Percentiles rank a stretch among this genome's conserved stretches.
These are phyloP conservation scores for Malacosoma neustria DNA, from an alignment of 2,888 invertebrate species.

Conservation along the genomic window DNA sequence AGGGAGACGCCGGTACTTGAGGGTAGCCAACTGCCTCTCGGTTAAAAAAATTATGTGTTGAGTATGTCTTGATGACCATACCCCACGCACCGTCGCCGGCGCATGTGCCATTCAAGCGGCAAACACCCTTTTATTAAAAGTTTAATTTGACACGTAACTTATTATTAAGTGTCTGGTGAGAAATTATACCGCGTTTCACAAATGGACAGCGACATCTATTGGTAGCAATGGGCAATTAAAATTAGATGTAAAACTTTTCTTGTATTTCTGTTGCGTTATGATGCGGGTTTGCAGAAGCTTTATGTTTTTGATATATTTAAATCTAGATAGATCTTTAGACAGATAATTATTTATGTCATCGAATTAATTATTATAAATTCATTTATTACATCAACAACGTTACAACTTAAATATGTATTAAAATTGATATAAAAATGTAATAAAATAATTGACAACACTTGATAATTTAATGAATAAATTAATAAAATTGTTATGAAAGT, in stretches of 20 bases:
- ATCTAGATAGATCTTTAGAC: neutral
- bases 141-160: neutral
- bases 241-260: neutral
- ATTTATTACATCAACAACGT: too few species aligned
- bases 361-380: too few species aligned
- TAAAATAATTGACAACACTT: too few species aligned
- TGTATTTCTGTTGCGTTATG: too few species aligned
- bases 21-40: slow-evolving; percentile 83
- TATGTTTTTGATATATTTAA: neutral
- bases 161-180: slow-evolving; percentile 2
- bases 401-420: too few species aligned
- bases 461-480: too few species aligned
- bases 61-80: slow-evolving; percentile 92
- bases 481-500: too few species aligned
- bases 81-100: slow-evolving; percentile 76
- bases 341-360: too few species aligned
- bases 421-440: too few species aligned
- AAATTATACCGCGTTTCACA: slow-evolving; percentile 18
- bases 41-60: slow-evolving; percentile 85
- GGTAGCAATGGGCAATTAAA: slow-evolving; percentile 2
- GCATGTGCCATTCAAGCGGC: slow-evolving; percentile 81
- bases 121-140: slow-evolving; percentile 78
- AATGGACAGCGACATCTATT: slow-evolving; percentile 21
- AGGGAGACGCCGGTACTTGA: slow-evolving; percentile 78
- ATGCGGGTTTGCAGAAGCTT: neutral